Conservation (phyloP, 2,113 vertebrate genomes). For the Zonotrichia leucophrys region DNA sequence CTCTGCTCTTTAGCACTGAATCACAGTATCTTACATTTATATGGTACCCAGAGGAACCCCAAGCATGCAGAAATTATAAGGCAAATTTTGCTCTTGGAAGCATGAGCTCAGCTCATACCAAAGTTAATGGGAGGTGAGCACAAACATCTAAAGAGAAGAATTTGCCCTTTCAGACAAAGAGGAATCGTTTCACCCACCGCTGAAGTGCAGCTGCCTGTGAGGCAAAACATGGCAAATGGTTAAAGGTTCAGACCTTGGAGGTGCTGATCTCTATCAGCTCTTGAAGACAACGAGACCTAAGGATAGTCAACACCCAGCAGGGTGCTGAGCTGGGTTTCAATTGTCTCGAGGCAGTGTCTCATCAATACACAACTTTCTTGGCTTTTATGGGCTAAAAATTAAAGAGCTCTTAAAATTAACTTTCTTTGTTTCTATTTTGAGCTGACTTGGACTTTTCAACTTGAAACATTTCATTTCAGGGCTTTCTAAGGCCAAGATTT, state of each 20-base stretch:
- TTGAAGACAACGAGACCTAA: slow-evolving; percentile 4
- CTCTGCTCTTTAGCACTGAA: slow-evolving; percentile 54
- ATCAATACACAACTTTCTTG: slow-evolving; percentile 9
- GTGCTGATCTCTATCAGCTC: slow-evolving; percentile 41
- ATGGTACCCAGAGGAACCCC: slow-evolving; percentile 37
- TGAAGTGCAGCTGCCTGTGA: slow-evolving; percentile 40
- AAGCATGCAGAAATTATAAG: slow-evolving; percentile 57
- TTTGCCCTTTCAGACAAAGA: slow-evolving; percentile 48
- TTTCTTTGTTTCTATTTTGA: slow-evolving; percentile 53
- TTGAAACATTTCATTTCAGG: neutral
- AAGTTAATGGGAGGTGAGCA: slow-evolving; percentile 57
- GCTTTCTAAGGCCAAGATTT: neutral
- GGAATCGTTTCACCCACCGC: neutral
- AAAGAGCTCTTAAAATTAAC: slow-evolving; percentile 24
- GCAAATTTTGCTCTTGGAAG: slow-evolving; percentile 57
- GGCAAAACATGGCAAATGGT: slow-evolving; percentile 59
- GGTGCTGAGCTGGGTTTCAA: neutral
- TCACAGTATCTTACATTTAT: slow-evolving; percentile 50
- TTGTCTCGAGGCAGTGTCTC: neutral
- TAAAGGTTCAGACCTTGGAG: slow-evolving; percentile 19
- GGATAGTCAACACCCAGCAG: slow-evolving; percentile 17
- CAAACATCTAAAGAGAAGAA: slow-evolving; percentile 52
- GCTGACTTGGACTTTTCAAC: slow-evolving; percentile 26
- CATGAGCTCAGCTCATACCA: slow-evolving; percentile 60
- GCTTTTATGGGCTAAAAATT: neutral